A percentile compares a stretch with the other conserved stretches of the same genome.
These are phyloP conservation scores for Tragelaphus scriptus DNA, from an alignment of 2,113 vertebrate genomes.

Conservation along the genomic window DNA sequence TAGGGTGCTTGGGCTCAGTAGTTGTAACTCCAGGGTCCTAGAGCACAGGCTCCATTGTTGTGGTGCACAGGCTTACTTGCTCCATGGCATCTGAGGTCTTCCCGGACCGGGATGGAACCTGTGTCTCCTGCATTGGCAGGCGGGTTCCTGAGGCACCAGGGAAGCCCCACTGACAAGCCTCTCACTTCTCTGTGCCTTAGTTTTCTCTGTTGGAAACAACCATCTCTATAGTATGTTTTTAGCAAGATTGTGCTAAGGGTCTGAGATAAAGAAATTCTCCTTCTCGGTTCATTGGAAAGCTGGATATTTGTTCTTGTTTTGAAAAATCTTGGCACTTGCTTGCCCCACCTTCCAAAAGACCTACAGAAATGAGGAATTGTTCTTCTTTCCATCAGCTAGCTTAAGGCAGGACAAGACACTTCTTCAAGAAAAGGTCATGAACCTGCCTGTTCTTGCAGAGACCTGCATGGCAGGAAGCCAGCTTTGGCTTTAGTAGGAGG, in stretches of 20 bases:
- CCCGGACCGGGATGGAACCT: rapidly evolving
- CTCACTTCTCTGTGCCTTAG: background rate
- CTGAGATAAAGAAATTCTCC: background rate
- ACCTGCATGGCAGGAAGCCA: background rate
- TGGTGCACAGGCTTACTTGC: rapidly evolving
- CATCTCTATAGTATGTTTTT: background rate
- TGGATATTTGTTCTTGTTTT: background rate
- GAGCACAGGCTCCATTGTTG: rapidly evolving
- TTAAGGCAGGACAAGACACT: background rate
- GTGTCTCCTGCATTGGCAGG: background rate
- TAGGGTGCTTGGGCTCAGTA: no score
- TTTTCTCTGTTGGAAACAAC: background rate
- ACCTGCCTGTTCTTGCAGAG: background rate
- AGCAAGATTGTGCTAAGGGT: background rate
- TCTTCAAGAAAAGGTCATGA: background rate
- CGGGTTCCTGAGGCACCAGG: background rate
- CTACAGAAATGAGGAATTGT: background rate
- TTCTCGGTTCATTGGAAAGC: background rate
- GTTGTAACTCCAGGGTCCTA: background rate
- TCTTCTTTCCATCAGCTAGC: background rate
- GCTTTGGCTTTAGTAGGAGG: background rate
- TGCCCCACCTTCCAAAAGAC: background rate
- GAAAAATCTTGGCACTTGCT: background rate
- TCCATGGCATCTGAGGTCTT: background rate
- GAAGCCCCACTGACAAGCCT: background rate